Evolutionary conservation across 2,113 vertebrate genomes (phyloP).

Genomic region (Protobothrops flavoviridis): DNA sequence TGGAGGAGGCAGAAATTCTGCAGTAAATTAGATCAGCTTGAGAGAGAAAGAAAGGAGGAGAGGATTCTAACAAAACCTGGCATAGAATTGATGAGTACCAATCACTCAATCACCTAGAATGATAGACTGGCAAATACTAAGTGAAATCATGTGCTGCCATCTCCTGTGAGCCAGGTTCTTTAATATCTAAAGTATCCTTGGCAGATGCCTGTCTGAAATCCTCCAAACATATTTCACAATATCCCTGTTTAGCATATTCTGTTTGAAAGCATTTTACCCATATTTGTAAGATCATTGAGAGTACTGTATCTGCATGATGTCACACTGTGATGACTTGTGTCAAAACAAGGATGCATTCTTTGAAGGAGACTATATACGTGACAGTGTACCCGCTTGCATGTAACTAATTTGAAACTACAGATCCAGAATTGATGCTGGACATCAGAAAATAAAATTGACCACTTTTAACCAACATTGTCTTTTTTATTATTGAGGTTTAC

Average conservation of each 20-base stretch:
- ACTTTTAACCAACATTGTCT: not conserved
- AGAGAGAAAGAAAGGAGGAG: not conserved
- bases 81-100: not conserved
- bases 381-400: not conserved
- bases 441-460: not conserved
- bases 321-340: not conserved
- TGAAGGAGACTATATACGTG: not conserved
- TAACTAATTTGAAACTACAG: not conserved
- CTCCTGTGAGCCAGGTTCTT: not conserved
- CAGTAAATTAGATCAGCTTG: not conserved
- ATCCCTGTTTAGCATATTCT: not conserved
- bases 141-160: too few relatives aligned
- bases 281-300: not conserved
- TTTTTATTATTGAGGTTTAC: not conserved
- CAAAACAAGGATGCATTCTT: not conserved
- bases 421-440: not conserved
- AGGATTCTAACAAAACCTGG: not conserved
- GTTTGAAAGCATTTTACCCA: not conserved
- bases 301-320: not conserved
- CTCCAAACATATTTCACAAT: not conserved
- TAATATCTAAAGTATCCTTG: not conserved
- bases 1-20: not conserved
- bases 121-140: not conserved
- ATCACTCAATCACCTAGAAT: not conserved
- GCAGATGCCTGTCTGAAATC: not conserved